A percentile compares a stretch with the other conserved stretches of the same genome.
Conservation (phyloP, 2,113 vertebrate species). For the Gorsachius goisagi region DNA sequence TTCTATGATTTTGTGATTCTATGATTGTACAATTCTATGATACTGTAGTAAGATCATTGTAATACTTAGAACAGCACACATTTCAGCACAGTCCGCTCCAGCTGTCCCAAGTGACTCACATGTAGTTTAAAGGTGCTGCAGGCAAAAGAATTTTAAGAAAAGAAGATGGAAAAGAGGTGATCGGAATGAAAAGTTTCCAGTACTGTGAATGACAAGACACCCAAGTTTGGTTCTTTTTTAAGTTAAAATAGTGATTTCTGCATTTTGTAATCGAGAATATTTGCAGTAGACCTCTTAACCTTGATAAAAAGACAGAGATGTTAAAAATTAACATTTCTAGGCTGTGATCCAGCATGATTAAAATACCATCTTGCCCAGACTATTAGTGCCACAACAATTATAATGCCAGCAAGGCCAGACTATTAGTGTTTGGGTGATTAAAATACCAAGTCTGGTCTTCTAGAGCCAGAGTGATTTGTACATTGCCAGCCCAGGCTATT, state of each 20-base stretch:
- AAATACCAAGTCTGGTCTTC: slow-evolving; percentile 35
- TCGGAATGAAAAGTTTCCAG: background rate
- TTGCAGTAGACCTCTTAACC: background rate
- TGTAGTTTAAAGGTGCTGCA: background rate
- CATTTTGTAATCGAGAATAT: background rate
- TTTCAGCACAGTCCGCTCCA: background rate
- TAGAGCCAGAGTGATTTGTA: background rate
- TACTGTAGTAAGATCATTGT: background rate
- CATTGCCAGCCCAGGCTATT: background rate
- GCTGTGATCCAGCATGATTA: slow-evolving; percentile 18
- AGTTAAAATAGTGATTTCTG: background rate
- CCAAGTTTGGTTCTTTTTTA: background rate
- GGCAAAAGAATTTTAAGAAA: background rate
- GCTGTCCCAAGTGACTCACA: background rate
- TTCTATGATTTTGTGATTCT: too few relatives aligned
- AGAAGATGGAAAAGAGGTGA: background rate
- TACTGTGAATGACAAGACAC: background rate
- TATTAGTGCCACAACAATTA: slow-evolving; percentile 12
- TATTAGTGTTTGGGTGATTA: slow-evolving; percentile 14
- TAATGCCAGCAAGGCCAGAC: background rate
- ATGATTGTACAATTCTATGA: too few relatives aligned
- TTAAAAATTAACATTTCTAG: slow-evolving; percentile 7
- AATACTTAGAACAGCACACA: background rate
- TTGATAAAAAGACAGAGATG: background rate
- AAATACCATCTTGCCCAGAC: background rate